Evolutionary conservation across 2,888 invertebrate genomes (phyloP).

Genomic region (Aelia acuminata): DNA sequence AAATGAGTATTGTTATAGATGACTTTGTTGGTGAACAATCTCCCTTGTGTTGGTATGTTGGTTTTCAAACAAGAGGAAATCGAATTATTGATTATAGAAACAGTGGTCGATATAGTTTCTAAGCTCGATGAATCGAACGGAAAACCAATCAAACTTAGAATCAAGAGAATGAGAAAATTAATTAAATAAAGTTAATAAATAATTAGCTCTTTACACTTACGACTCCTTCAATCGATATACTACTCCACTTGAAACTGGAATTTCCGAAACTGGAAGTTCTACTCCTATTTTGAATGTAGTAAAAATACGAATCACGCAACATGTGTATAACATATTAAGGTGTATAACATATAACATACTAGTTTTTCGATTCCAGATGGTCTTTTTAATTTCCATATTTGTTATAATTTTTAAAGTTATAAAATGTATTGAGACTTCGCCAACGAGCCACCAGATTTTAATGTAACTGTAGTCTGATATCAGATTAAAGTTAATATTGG

Average conservation of each 20-base stretch:
- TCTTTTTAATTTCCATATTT: neutral
- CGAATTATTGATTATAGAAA: too few species aligned
- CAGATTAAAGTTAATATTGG: too few species aligned
- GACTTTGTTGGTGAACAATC: too few species aligned
- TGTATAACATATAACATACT: too few species aligned
- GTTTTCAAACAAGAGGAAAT: too few species aligned
- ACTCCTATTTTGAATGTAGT: neutral
- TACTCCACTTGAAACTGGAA: neutral
- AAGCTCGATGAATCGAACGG: too few species aligned
- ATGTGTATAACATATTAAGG: neutral
- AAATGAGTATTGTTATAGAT: too few species aligned
- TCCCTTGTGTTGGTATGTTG: too few species aligned
- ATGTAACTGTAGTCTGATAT: too few species aligned
- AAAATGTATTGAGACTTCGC: neutral
- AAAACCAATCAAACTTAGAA: too few species aligned
- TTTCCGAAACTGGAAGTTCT: neutral
- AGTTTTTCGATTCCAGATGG: neutral
- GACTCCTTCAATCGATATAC: neutral
- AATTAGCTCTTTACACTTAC: slow-evolving; percentile 1
- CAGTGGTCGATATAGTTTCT: too few species aligned
- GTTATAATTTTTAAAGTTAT: neutral
- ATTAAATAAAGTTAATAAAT: neutral
- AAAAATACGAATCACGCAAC: neutral
- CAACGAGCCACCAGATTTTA: neutral
- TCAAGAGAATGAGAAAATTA: too few species aligned